Conservation (phyloP, 2,888 invertebrate species). For the Nemapogon koenigi region DNA sequence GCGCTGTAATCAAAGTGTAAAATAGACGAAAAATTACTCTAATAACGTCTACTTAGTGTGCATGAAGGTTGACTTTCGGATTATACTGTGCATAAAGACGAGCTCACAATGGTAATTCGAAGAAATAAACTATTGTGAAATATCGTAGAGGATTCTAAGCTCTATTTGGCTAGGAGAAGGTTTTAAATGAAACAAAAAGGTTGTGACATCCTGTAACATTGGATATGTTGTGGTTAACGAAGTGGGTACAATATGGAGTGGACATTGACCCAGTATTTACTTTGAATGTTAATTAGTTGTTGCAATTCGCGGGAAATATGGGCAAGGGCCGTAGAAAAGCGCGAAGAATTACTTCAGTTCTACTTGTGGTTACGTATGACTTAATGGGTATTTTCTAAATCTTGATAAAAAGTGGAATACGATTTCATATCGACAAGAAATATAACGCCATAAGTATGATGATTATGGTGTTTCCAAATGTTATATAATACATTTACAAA, state of each 20-base stretch:
- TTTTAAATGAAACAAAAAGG: background rate
- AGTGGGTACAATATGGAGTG: constrained; percentile 14
- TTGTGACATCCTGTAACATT: background rate
- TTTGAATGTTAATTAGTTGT: constrained; percentile 32
- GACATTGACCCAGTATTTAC: constrained; percentile 36
- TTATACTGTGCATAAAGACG: constrained; percentile 14
- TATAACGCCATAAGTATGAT: no score
- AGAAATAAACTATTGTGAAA: no score
- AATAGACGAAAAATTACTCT: constrained; percentile 27
- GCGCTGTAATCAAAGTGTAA: constrained; percentile 33
- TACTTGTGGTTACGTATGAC: no score
- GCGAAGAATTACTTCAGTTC: no score
- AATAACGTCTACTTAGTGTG: constrained; percentile 23
- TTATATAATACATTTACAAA: no score
- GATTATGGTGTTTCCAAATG: no score
- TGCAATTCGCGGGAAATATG: constrained; percentile 19
- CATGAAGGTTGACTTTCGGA: constrained; percentile 38
- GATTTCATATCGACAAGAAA: no score
- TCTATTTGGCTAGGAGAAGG: background rate
- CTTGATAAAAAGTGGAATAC: no score
- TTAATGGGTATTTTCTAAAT: no score
- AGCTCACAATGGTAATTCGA: constrained; percentile 5
- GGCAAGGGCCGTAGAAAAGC: constrained; percentile 16
- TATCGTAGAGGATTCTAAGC: no score
- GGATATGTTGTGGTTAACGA: constrained; percentile 21